Percentiles rank a stretch among this genome's conserved stretches.
These are phyloP conservation scores for Horisme vitalbata DNA, from an alignment of 2,888 invertebrate genomes.

Conservation along the genomic window DNA sequence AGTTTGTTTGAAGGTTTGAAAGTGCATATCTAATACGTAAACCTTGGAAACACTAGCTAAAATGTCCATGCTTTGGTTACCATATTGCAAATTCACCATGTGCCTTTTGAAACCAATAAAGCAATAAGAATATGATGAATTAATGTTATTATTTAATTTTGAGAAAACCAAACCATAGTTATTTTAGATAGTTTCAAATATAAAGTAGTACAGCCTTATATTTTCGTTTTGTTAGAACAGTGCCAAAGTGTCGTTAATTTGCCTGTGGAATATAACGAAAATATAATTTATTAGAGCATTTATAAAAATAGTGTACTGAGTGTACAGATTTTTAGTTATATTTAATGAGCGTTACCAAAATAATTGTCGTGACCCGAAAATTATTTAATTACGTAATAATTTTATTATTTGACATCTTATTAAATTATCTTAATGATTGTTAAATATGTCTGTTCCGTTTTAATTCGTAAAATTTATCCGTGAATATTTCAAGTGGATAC, in stretches of 20 bases:
- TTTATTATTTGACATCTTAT: slow-evolving; percentile 32
- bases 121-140: slow-evolving; percentile 7
- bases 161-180: slow-evolving; percentile 36
- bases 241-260: slow-evolving; percentile 40
- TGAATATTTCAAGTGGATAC: slow-evolving; percentile 25
- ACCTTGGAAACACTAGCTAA: slow-evolving; percentile 40
- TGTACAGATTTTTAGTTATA: slow-evolving; percentile 45
- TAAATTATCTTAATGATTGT: slow-evolving; percentile 20
- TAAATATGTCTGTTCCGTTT: slow-evolving; percentile 41
- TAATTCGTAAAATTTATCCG: slow-evolving; percentile 33
- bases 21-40: slow-evolving; percentile 47
- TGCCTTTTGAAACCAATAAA: slow-evolving; percentile 42
- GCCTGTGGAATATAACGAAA: slow-evolving; percentile 36
- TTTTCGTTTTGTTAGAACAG: slow-evolving; percentile 33
- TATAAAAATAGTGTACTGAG: slow-evolving; percentile 46
- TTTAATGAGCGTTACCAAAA: slow-evolving; percentile 47
- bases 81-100: slow-evolving; percentile 37
- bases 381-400: slow-evolving; percentile 25
- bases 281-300: slow-evolving; percentile 49
- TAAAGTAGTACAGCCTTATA: slow-evolving; percentile 31
- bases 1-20: slow-evolving; percentile 37
- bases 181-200: slow-evolving; percentile 40
- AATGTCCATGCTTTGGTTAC: slow-evolving; percentile 41
- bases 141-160: not conserved
- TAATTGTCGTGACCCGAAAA: slow-evolving; percentile 29